These are phyloP conservation scores for Zaprionus camerounensis DNA, from an alignment of 1,140 invertebrate species.

Conservation along the genomic window DNA sequence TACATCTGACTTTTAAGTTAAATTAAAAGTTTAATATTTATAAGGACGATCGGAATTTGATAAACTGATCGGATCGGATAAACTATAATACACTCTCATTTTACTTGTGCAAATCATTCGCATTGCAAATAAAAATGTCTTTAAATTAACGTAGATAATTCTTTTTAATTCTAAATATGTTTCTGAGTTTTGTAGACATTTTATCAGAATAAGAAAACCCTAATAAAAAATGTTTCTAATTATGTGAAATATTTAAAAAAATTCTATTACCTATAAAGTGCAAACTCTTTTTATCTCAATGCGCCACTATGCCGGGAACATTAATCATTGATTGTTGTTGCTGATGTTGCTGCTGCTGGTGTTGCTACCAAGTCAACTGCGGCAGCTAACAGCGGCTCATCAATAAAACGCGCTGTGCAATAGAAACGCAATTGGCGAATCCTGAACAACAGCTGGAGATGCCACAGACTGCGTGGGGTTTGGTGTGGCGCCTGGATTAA, in stretches of 20 bases:
- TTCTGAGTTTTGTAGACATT: no score
- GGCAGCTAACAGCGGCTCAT: conserved; percentile 59
- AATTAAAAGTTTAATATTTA: no score
- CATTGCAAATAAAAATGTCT: no score
- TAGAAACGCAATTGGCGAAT: conserved; percentile 56
- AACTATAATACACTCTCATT: no score
- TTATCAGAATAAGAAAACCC: not conserved
- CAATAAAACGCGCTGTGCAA: conserved; percentile 61
- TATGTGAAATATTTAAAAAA: not conserved
- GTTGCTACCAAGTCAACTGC: conserved; percentile 26
- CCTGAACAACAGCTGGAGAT: conserved; percentile 4
- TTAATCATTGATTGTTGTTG: conserved; percentile 60
- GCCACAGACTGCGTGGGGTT: conserved; percentile 62
- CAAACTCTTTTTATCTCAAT: not conserved
- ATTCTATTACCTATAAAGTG: not conserved
- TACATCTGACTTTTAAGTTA: no score
- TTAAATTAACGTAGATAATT: no score
- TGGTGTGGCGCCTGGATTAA: conserved; percentile 76
- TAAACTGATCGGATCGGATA: no score
- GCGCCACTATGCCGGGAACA: conserved; percentile 16
- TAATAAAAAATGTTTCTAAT: conserved; percentile 14
- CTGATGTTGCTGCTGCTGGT: conserved; percentile 9
- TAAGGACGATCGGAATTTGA: no score
- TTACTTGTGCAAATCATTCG: no score
- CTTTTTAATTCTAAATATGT: no score